These are phyloP conservation scores for Rhadinocentrus ornatus DNA, from an alignment of 2,797 vertebrate genomes.

Conservation along the genomic window DNA sequence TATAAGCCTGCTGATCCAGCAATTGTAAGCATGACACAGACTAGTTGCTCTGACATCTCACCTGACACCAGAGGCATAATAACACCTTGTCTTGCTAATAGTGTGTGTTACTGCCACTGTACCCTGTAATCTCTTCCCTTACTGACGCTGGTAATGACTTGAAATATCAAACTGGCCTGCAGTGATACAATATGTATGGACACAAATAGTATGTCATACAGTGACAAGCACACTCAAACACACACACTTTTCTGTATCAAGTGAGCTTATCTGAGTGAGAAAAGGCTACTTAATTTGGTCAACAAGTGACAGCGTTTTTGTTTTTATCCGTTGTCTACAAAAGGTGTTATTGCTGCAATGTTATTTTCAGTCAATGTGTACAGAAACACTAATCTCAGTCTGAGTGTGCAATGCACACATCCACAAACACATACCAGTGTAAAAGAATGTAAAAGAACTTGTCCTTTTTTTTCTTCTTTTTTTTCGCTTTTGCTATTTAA, in stretches of 20 bases:
- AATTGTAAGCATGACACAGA: constrained; percentile 64
- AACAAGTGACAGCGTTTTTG: constrained; percentile 46
- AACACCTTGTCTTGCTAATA: constrained; percentile 81
- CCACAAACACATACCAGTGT: background rate
- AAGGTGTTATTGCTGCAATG: constrained; percentile 5
- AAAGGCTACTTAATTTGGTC: constrained; percentile 44
- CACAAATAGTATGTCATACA: constrained; percentile 69
- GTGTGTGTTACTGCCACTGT: constrained; percentile 76
- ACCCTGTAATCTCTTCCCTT: constrained; percentile 80
- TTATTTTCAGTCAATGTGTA: constrained; percentile 10
- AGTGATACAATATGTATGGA: constrained; percentile 55
- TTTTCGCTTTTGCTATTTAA: background rate
- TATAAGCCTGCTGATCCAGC: constrained; percentile 69
- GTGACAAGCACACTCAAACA: constrained; percentile 21
- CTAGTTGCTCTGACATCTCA: constrained; percentile 71
- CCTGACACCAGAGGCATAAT: constrained; percentile 81
- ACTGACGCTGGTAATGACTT: constrained; percentile 74
- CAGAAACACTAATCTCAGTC: background rate
- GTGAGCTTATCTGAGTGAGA: constrained; percentile 60
- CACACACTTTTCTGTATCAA: constrained; percentile 7
- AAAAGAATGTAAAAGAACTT: background rate
- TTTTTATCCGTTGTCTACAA: constrained; percentile 38
- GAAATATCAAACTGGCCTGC: constrained; percentile 71
- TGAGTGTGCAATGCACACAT: background rate
- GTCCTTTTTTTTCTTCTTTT: background rate